Base-by-base conservation (phyloP, 2,797 vertebrate genomes). In the Sebastes variabilis region DNA sequence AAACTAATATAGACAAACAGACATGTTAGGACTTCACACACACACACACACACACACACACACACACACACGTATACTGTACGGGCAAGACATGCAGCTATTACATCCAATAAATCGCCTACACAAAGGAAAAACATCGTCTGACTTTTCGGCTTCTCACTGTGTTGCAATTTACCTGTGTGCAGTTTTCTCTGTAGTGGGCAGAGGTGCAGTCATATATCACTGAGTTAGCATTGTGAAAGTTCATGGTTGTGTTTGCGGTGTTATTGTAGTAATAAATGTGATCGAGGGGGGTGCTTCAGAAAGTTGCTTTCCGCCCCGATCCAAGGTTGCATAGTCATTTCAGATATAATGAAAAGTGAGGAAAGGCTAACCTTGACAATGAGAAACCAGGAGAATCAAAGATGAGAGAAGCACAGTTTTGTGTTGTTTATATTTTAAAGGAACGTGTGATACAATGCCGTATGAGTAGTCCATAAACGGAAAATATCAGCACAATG, bases 241-340 rank as follows among this genome's bases (percentile, higher is more conserved):
- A 89, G 90, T 90, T 91, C 91, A 93, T 36, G 84, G 87, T 86
- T 86, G 79, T 77, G 82, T 88, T 90, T 86, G 73, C 72, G n/a
- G 49, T 77, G 68, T 86, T 90, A 79, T 82, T 77, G 83, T 77
- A 52, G 87, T 79, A 81, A 85, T 92, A 92, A 93, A 92, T 75
- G 77, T 87, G 88, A 93, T 88, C 65, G 78, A 92, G 81, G 65
- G 77, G 76, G 65, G 38, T 74, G 46, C 36, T 69, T 38, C 13
- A 71, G 75, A 86, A 83, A 81, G 85, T 84, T 87, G 72, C 79
- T 66, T 89, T 87, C 66, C 66, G 36, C 70, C 29, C 52, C 6
- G 46, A 81, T 78, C 77, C 88, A 93, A 92, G 90, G 94, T 88
- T 93, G 83, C 82, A 61, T 66, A 82, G 75, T 90, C 78, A 91